Base-by-base conservation (phyloP, 2,888 invertebrate genomes). In the Lordiphosa fenestrarum region DNA sequence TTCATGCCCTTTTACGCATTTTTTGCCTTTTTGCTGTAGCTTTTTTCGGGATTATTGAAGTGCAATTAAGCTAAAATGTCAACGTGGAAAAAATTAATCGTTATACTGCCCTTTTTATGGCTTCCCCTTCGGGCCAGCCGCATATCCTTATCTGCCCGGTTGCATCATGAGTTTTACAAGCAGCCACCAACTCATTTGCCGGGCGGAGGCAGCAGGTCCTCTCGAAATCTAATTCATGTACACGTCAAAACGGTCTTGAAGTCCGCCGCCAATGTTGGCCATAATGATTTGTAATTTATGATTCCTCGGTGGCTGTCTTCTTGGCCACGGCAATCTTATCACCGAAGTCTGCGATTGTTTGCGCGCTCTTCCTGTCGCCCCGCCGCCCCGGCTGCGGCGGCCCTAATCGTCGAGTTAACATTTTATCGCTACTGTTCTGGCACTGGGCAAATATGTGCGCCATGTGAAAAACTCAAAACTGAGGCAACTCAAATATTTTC, bases 51-150 rank as follows among this genome's bases (percentile, higher is more conserved):
- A 85, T 88, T 87, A 88, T 86, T 87, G 87, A 88, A 88, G 87
- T 87, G 88, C 87, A 88, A 87, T 87, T 87, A 88, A 87, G 87
- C 82, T 73, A 75, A 87, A 87, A 88, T 88, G 87, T 87, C 88
- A 87, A 85, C 84, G 84, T 71, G 76, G 73, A 83, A 85, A 84
- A 82, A 85, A 84, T 84, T 82, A 81, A 82, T 82, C 84, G 85
- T 84, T 82, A 82, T 85, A 84, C 85, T 82, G 69, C 77, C 84
- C 82, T 81, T 82, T 82, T 82, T 84, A 85, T 84, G 81, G 85
- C 62, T 68, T 68, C 70, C 66, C 74, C 68, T 55, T 58, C 36
- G 40, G 61, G 57, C 41, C 21, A 49, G 35, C 41, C 15, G 38
- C 1, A 41, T 38, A 53, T 51, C 47, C 64, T 76, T 73, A 73